Conservation (phyloP, 2,113 vertebrate species). For the Cairina moschata region DNA sequence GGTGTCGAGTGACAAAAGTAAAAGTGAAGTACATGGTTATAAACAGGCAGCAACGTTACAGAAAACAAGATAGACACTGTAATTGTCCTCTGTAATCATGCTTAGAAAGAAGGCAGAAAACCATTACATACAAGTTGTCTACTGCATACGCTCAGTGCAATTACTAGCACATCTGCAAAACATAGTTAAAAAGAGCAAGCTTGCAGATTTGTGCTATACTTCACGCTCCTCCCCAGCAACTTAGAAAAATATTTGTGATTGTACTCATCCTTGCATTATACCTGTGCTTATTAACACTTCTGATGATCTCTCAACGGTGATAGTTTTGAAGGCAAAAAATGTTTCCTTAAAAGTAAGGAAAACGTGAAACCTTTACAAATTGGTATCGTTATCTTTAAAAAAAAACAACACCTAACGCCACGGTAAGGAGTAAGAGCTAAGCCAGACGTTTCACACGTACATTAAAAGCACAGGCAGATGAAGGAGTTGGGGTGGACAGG, state of each 20-base stretch:
- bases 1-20: conserved; percentile 77
- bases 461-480: background rate
- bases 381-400: accelerated
- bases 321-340: background rate
- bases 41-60: conserved; percentile 73
- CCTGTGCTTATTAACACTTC: conserved; percentile 60
- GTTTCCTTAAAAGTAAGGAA: background rate
- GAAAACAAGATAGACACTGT: conserved; percentile 68
- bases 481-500: background rate
- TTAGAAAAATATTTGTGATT: conserved; percentile 67
- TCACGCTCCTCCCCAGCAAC: background rate
- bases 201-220: background rate
- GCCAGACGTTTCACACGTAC: background rate
- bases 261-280: conserved; percentile 44
- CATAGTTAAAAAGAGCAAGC: background rate
- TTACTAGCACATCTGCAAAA: background rate
- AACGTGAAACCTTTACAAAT: conserved; percentile 11
- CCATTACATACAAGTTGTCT: background rate
- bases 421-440: background rate
- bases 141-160: background rate
- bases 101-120: background rate
- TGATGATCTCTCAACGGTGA: background rate
- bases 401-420: background rate
- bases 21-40: conserved; percentile 35
- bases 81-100: background rate